Percentiles rank a stretch among this genome's conserved stretches.
Conservation (phyloP, 1,140 invertebrate species). For the Zaprionus ornatus region DNA sequence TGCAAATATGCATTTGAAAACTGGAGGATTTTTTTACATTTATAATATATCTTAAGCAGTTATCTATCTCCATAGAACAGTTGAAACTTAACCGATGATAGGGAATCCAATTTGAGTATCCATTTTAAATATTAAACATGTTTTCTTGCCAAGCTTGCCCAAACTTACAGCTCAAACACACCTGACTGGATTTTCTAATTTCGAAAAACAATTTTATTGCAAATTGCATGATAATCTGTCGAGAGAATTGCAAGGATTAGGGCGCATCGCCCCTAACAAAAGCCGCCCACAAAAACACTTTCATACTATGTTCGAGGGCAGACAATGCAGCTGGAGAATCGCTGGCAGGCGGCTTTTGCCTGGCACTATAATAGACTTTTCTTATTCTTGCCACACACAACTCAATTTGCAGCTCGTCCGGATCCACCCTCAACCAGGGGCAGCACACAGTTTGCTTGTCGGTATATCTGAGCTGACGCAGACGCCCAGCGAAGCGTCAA, state of each 20-base stretch:
- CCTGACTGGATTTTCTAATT: constrained; percentile 76
- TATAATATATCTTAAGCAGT: no score
- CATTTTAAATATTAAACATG: background rate
- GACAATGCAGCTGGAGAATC: constrained; percentile 70
- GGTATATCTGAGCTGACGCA: constrained; percentile 57
- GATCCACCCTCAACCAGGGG: constrained; percentile 7
- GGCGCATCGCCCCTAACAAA: constrained; percentile 61
- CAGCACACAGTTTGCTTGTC: constrained; percentile 5
- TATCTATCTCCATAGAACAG: background rate
- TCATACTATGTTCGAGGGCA: constrained; percentile 54
- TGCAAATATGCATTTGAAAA: constrained; percentile 64
- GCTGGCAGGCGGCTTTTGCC: constrained; percentile 59
- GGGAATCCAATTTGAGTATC: background rate
- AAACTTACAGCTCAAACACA: constrained; percentile 21
- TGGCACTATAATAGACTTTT: constrained; percentile 78
- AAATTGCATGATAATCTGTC: constrained; percentile 64
- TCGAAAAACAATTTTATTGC: constrained; percentile 73
- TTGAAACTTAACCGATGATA: background rate
- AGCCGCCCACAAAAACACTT: constrained; percentile 51
- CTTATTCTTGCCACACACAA: constrained; percentile 80
- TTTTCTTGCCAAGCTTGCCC: background rate
- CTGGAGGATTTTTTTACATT: background rate
- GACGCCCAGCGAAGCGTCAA: constrained; percentile 80
- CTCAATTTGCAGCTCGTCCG: constrained; percentile 63
- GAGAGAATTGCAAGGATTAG: constrained; percentile 24